Evolutionary conservation across 1,140 invertebrate genomes (phyloP).

Genomic region (Cecropterus lyciades): DNA sequence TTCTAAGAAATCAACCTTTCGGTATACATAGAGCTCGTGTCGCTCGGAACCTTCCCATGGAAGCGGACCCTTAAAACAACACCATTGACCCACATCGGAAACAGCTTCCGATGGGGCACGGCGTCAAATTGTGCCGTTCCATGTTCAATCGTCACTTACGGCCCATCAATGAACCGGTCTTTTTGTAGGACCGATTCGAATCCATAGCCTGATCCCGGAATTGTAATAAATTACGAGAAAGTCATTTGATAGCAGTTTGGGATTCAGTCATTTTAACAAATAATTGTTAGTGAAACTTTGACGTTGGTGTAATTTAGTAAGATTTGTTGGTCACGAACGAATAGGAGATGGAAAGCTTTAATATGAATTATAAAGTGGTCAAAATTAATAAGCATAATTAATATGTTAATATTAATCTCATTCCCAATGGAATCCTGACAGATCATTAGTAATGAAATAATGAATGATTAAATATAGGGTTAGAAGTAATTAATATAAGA

Average conservation of each 20-base stretch:
- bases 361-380: too few species aligned
- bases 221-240: conserved; percentile 1
- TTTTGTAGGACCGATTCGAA: conserved; percentile 2
- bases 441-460: too few species aligned
- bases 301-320: too few species aligned
- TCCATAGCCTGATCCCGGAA: background rate
- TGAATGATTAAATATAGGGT: too few species aligned
- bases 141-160: conserved; percentile 31
- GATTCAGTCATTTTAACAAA: background rate
- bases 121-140: conserved; percentile 30
- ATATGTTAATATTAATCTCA: too few species aligned
- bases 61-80: conserved; percentile 33
- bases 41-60: background rate
- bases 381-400: too few species aligned
- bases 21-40: background rate
- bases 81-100: conserved; percentile 33
- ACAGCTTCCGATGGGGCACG: conserved; percentile 22
- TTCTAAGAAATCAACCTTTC: too few species aligned
- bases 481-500: too few species aligned
- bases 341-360: too few species aligned
- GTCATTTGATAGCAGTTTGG: background rate
- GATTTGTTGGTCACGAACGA: too few species aligned
- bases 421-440: too few species aligned
- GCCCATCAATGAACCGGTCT: conserved; percentile 10
- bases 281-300: background rate